Evolutionary conservation across 1,140 invertebrate genomes (phyloP).

Genomic region (Heliothis subflexa): DNA sequence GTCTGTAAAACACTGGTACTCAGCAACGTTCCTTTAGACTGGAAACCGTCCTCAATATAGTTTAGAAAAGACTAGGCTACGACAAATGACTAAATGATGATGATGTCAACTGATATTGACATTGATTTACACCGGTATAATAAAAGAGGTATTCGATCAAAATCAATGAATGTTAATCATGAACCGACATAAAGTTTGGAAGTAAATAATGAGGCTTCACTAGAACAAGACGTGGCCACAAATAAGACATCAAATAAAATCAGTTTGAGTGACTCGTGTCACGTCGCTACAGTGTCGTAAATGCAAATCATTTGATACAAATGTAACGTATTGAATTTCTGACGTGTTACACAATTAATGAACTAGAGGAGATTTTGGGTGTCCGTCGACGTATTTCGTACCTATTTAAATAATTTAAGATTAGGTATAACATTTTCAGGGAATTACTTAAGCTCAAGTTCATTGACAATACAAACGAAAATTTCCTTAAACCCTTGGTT

Average conservation of each 20-base stretch:
- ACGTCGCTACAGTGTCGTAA: not conserved
- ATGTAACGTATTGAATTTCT: conserved; percentile 1
- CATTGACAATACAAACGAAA: too few relatives aligned
- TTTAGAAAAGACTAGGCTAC: too few relatives aligned
- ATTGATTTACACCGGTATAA: not conserved
- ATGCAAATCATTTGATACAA: conserved; percentile 41
- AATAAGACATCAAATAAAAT: conserved; percentile 48
- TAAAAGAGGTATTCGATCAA: not conserved
- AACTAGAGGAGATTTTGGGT: not conserved
- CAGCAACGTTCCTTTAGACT: too few relatives aligned
- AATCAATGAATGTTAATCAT: conserved; percentile 42
- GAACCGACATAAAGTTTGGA: not conserved
- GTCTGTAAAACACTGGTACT: too few relatives aligned
- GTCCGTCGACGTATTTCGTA: too few relatives aligned
- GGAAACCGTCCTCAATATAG: too few relatives aligned
- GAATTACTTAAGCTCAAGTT: too few relatives aligned
- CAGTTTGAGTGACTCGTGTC: conserved; percentile 28
- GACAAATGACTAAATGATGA: too few relatives aligned
- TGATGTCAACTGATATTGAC: not conserved
- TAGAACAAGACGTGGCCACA: not conserved
- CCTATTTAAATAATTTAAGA: too few relatives aligned
- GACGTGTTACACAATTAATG: not conserved
- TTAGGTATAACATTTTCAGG: too few relatives aligned
- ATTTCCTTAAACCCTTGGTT: too few relatives aligned
- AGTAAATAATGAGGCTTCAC: conserved; percentile 25